phyloP scores from a whole-genome alignment of 2,888 invertebrate species.

The Pogonocherus hispidulus region DNA sequence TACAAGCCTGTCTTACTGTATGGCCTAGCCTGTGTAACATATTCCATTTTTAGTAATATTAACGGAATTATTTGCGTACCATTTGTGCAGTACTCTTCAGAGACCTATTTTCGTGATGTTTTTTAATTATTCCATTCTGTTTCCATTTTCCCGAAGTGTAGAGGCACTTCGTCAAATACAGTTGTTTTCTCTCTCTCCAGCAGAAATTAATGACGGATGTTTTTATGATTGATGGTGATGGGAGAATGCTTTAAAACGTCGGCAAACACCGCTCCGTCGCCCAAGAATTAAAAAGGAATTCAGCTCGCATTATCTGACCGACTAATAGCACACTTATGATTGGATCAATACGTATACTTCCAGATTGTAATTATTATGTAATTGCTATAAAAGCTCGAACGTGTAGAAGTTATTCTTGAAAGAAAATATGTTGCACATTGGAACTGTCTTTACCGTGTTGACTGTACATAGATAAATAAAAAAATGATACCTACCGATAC shows the following conservation, averaged over 20 bases:
- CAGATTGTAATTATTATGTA: too few relatives aligned
- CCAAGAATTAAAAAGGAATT: not conserved
- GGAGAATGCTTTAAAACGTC: not conserved
- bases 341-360: not conserved
- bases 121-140: not conserved
- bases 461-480: too few relatives aligned
- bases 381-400: too few relatives aligned
- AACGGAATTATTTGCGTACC: not conserved
- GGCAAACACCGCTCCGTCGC: not conserved
- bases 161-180: not conserved
- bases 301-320: not conserved
- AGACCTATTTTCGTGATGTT: not conserved
- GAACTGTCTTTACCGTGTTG: too few relatives aligned
- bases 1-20: too few relatives aligned
- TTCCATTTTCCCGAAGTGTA: not conserved
- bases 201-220: constrained; percentile 14
- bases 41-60: too few relatives aligned
- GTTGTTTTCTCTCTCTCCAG: constrained; percentile 2
- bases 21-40: too few relatives aligned
- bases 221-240: constrained; percentile 12
- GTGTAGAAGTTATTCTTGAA: too few relatives aligned
- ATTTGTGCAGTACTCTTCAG: not conserved
- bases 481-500: too few relatives aligned
- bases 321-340: not conserved
- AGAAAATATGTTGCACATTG: too few relatives aligned